Evolutionary conservation across 1,140 invertebrate genomes (phyloP), one percentile per base, ranked within the genome.

Genomic region (Zaprionus tsacasi): DNA sequence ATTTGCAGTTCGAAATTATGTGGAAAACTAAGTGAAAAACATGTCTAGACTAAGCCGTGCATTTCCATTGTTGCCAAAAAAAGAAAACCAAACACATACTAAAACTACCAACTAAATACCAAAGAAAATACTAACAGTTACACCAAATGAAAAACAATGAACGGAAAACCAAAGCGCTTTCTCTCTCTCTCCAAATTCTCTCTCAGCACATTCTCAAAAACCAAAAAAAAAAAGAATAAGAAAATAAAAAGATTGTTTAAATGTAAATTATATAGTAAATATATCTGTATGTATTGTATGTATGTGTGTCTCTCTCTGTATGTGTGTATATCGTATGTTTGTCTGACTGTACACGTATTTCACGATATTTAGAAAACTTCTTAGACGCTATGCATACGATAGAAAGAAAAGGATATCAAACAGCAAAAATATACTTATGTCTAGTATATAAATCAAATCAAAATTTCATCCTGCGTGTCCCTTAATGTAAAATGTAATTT

Each of bases 21-120:
- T 40, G 64, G 25, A 13, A 6, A 63, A 66, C 61, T 76, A 79
- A 66, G 56, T 68, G 50, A 57, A 66, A 60, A 72, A 33, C 63
- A 82, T 82, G 60, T 80, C 56, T 83, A 85, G 55, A 45, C 75
- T 78, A 85, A 86, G 70, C 63, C 74, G 40, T 75, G 60, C 67
- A 70, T 78, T 90, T 90, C 83, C 83, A 79, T 63, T 80, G 86
- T 86, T 91, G 87, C 82, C 80, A 91, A 91, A 90, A 72, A 67
- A 17, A 63, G 74, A 30, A 30, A 30, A 30, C 27, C 21, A 21
- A 21, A 60, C 63, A 55, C 54, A 63, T 56, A 70, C 64, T 63
- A 70, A 60, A 61, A 70, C 40, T 71, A 45, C 57, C 17, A 63
- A 54, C 11, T 36, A 59, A 55, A 45, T 60, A 83, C 75, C 54